Base-by-base conservation (phyloP, 2,797 vertebrate genomes). In the Enteromius trimaculatus region DNA sequence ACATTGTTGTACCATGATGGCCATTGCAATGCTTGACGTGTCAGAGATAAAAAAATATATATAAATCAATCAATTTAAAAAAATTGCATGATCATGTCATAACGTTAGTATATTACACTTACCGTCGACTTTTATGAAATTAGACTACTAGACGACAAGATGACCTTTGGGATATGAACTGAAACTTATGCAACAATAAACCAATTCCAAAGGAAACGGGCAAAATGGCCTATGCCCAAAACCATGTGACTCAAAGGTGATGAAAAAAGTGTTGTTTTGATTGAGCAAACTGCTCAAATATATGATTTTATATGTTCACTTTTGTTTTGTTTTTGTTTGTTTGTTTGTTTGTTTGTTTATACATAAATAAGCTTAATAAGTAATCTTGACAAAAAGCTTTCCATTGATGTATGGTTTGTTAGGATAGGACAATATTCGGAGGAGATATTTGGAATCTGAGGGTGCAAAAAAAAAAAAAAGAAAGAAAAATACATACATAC, bases 171-270 rank as follows among this genome's bases (percentile, higher is more conserved):
- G 31, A 55, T 69, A 53, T 39, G 37, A 58, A 3, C 34, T 21
- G 29, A 70, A 58, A 66, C 16, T 29, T 58, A 58, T 19, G 49
- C 51, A 71, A 64, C 42, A 72, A 16, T 44, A 21, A 58, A 72
- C 6, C 42, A 72, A 62, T 64, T 81, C 14, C 51, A n/a, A 14
- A 29, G 2, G 17, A 72, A 72, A 26, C 26, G 39, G 53, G 9
- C 65, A 69, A 80, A 70, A 16, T 42, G 60, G 7, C 13, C 51
- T 5, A 39, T 6, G 1, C 11, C 6, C 10, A 49, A 72, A 77
- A 77, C 51, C 11, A 74, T 29, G 58, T 29, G 26, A 62, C 26
- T 49, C 7, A 71, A 80, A 74, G 3, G 42, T 72, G 55, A 49
- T 49, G 2, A 34, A 64, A 64, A 49, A 4, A n/a, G n/a, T 34